Base-by-base conservation (phyloP, 2,888 invertebrate genomes). In the Neuroscelio doddi region DNA sequence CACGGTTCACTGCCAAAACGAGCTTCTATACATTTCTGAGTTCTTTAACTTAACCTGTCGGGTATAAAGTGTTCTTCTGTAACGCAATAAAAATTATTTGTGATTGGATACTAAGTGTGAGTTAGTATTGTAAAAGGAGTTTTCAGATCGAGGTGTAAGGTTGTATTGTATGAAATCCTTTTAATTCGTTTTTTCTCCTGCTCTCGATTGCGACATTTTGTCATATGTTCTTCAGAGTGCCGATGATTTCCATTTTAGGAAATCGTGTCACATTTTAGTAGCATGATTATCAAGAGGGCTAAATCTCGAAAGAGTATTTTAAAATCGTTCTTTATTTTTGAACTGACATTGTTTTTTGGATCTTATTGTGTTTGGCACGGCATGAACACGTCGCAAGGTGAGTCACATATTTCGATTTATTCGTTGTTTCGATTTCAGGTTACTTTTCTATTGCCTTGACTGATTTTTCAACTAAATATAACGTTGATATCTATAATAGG, bases 321-420 rank as follows among this genome's bases (percentile, higher is more conserved):
- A 24, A 88, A 88, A 80, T 79, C 86, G 46, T 71, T 91, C 17
- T 85, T 92, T 74, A 80, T 89, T 41, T 77, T 86, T 5, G 93
- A 93, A 86, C 87, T 87, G 10, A 71, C 87, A 52, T 85, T 86
- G 17, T 87, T 92, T 78, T 86, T 87, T 38, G 88, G 84, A 42
- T 87, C 89, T 21, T 92, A 91, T 85, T 87, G 86, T 63, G 77
- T 90, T 72, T 93, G 91, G 89, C 86, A 87, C 80, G 89, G 88
- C 85, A 87, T 92, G 81, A 93, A 92, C 80, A 88, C 88, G 45
- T 89, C 90, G 75, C 87, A 90, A 87, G 91, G 93, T 92, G 84
- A 85, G 86, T 83, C 73, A 61, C 29, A 21, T 38, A 49, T 36
- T 38, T 42, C 26, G 17, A 32, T 21, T 32, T 36, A 10, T 49